These are phyloP conservation scores for Lithophane semibrunnea DNA, from an alignment of 2,888 invertebrate genomes.

Conservation along the genomic window DNA sequence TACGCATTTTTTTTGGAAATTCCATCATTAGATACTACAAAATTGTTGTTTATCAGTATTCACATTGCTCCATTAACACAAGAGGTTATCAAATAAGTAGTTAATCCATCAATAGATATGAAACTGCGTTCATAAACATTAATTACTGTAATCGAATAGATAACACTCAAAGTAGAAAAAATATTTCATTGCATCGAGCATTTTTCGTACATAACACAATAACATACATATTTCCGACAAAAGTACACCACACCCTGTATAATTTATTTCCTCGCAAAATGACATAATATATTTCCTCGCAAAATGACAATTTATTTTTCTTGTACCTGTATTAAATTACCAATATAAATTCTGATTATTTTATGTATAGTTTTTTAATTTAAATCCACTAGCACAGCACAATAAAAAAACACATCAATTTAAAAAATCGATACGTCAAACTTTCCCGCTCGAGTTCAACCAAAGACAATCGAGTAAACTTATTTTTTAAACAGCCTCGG, in stretches of 20 bases:
- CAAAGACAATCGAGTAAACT: slow-evolving; percentile 20
- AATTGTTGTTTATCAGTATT: background rate
- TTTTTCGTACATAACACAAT: background rate
- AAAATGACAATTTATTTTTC: background rate
- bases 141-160: slow-evolving; percentile 8
- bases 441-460: slow-evolving; percentile 52
- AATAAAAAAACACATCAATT: background rate
- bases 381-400: slow-evolving; percentile 24
- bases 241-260: background rate
- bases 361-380: background rate
- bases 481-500: slow-evolving; percentile 41
- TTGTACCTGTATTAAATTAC: slow-evolving; percentile 14
- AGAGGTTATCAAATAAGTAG: slow-evolving; percentile 37
- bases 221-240: background rate
- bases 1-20: background rate
- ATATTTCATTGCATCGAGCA: background rate
- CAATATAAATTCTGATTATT: background rate
- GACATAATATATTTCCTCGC: background rate
- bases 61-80: background rate
- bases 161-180: background rate
- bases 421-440: slow-evolving; percentile 42
- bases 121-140: background rate
- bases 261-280: background rate
- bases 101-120: slow-evolving; percentile 38
- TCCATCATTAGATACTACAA: background rate